Base-by-base conservation (phyloP, 2,113 vertebrate species). In the Prolemur simus region DNA sequence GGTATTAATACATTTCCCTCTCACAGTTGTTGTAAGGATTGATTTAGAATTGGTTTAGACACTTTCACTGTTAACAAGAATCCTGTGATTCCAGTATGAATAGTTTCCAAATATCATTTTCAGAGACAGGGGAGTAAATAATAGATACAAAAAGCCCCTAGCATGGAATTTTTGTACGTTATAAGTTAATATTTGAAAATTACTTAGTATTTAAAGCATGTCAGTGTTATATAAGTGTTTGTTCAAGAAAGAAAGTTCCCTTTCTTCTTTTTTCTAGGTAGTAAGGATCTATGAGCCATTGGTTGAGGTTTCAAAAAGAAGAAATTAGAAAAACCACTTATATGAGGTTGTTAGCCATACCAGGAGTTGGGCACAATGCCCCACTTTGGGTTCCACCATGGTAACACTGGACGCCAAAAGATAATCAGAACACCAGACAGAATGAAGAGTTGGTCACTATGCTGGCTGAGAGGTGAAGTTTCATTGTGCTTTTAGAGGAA, bases 161-260 rank as follows among this genome's bases (percentile, higher is more conserved):
- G 39, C 34, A 47, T 21, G 69, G 39, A 78, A 58, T 8, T 66
- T 89, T 94, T 32, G 4, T 60, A 21, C 39, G 4, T 86, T 81
- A 42, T 78, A 3, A 85, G 49, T 80, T 92, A 92, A 63, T 81
- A 89, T 89, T 76, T 94, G 71, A 87, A 95, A 92, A 73, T 92
- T 29, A 92, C 54, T 78, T 37, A 69, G 27, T 49, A 12, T 3
- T 5, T 10, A 34, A 63, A 27, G 12, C 49, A 17, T 29, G 14
- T 74, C 27, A 60, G 54, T 87, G 64, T n/a, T 93, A 3, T 12
- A 8, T 45, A 64, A 56, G 14, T 95, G 10, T 73, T 73, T 63
- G 29, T 47, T 64, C 39, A 47, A 80, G 45, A 73, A 92, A 85
- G 34, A 49, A 13, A 78, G 23, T 80, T 85, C 12, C 12, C 8